These are phyloP conservation scores for Periphyllus acericola DNA, from an alignment of 2,888 invertebrate genomes.

Conservation along the genomic window DNA sequence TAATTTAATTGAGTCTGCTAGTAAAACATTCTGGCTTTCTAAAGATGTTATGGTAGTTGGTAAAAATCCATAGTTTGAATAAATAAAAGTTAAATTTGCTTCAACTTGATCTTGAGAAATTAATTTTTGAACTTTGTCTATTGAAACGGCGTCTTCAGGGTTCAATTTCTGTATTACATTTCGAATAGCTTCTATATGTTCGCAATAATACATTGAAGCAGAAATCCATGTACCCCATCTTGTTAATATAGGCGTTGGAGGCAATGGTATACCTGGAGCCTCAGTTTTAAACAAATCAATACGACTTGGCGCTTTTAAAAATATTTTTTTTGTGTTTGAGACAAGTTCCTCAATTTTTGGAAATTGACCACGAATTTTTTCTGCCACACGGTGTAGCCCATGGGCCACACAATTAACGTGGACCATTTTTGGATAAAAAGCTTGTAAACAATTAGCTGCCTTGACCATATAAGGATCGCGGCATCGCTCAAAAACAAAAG, in stretches of 20 bases:
- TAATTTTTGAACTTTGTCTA: neutral
- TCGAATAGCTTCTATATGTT: slow-evolving; percentile 7
- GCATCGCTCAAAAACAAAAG: slow-evolving; percentile 2
- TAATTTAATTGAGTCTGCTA: too few species aligned
- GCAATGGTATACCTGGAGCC: too few species aligned
- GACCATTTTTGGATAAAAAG: neutral
- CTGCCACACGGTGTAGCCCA: neutral
- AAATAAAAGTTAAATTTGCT: slow-evolving; percentile 4
- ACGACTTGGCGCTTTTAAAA: slow-evolving; percentile 65
- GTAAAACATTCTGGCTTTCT: too few species aligned
- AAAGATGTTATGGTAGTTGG: too few species aligned
- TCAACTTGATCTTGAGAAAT: slow-evolving; percentile 10
- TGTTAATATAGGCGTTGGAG: too few species aligned
- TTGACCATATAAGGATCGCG: neutral
- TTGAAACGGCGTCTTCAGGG: slow-evolving; percentile 4
- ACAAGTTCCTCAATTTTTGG: slow-evolving; percentile 4
- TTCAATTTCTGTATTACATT: slow-evolving; percentile 14
- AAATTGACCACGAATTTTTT: too few species aligned
- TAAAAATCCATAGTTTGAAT: too few species aligned
- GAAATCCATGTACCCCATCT: too few species aligned
- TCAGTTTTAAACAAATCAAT: too few species aligned
- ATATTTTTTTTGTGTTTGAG: slow-evolving; percentile 64
- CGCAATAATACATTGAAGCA: slow-evolving; percentile 65
- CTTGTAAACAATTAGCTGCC: neutral
- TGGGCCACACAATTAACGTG: too few species aligned